Evolutionary conservation across 2,797 vertebrate species (phyloP), one percentile per base, ranked within the genome.

Genomic region (Botia kubotai): DNA sequence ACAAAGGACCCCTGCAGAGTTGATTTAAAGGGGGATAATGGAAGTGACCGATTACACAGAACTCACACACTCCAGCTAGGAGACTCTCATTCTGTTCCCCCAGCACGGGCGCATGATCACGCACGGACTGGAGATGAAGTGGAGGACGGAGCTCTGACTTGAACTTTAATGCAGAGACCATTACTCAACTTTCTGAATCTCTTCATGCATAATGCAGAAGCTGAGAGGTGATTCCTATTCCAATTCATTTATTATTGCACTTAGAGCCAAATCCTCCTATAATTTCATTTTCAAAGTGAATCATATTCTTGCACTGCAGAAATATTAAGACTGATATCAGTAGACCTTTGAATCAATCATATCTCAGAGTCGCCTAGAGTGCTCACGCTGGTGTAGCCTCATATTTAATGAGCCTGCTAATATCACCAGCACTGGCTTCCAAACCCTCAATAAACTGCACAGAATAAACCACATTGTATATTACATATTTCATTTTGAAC

Each of bases 261-360:
- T 84, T 86, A 83, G 75, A 84, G 73, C 63, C 80, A 72, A 82
- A 82, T 82, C 77, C 74, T 75, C 52, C 82, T 78, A 65, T 75
- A 79, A 86, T 86, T 84, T 81, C 67, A 84, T 86, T 86, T 84
- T 75, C 66, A 79, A 78, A 86, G 77, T 79, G 70, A 86, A 86
- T 72, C 80, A 75, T 81, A 84, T 83, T 86, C 66, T 82, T 70
- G 79, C 77, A 69, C 70, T 55, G 69, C 76, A 84, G 83, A 84
- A 84, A 86, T 86, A 84, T 84, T 86, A 80, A 82, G 72, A 77
- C 79, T 77, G 76, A 82, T 80, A 82, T 74, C 82, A 71, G 79
- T 70, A 68, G 85, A 84, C 81, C 63, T 86, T 84, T 86, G 73
- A 80, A 81, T 86, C 77, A 82, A 77, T 84, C 75, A 86, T 75